These are phyloP conservation scores for Augochlorella aurata DNA, from an alignment of 2,888 invertebrate genomes.

Conservation along the genomic window DNA sequence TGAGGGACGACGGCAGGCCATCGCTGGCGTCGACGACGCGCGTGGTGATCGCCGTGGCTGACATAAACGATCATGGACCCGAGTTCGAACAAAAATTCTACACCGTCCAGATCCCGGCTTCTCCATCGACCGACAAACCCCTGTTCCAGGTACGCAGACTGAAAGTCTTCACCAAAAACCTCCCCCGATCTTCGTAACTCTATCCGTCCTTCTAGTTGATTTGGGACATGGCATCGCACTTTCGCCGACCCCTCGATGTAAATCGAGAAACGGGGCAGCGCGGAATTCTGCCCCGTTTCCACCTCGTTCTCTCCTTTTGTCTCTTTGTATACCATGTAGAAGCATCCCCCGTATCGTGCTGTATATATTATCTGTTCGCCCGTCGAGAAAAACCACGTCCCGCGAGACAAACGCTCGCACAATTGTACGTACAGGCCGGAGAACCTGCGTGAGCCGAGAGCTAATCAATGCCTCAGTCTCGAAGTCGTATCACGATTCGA, in stretches of 20 bases:
- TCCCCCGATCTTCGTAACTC: slow-evolving; percentile 33
- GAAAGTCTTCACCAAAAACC: not conserved
- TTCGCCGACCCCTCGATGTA: slow-evolving; percentile 40
- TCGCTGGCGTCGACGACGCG: slow-evolving; percentile 89
- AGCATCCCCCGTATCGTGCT: slow-evolving; percentile 47
- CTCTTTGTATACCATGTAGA: slow-evolving; percentile 47
- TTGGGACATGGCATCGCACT: slow-evolving; percentile 48
- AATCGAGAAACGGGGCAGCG: slow-evolving; percentile 28
- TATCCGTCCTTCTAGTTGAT: slow-evolving; percentile 44
- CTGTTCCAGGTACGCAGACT: slow-evolving; percentile 84
- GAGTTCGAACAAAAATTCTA: slow-evolving; percentile 92
- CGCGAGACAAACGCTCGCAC: slow-evolving; percentile 15
- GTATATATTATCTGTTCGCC: slow-evolving; percentile 56
- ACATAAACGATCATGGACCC: slow-evolving; percentile 94
- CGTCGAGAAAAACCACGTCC: slow-evolving; percentile 20
- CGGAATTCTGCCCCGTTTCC: slow-evolving; percentile 20
- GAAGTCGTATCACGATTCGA: not conserved
- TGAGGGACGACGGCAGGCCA: slow-evolving; percentile 90
- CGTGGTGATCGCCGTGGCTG: slow-evolving; percentile 90
- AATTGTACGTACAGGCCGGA: slow-evolving; percentile 20
- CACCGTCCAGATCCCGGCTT: slow-evolving; percentile 89
- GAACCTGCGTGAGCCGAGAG: slow-evolving; percentile 25
- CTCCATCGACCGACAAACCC: slow-evolving; percentile 83
- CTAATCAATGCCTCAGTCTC: not conserved
- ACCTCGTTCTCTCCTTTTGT: slow-evolving; percentile 25